These are phyloP conservation scores for Adrianichthys oophorus DNA, from an alignment of 2,797 vertebrate species.

Conservation along the genomic window DNA sequence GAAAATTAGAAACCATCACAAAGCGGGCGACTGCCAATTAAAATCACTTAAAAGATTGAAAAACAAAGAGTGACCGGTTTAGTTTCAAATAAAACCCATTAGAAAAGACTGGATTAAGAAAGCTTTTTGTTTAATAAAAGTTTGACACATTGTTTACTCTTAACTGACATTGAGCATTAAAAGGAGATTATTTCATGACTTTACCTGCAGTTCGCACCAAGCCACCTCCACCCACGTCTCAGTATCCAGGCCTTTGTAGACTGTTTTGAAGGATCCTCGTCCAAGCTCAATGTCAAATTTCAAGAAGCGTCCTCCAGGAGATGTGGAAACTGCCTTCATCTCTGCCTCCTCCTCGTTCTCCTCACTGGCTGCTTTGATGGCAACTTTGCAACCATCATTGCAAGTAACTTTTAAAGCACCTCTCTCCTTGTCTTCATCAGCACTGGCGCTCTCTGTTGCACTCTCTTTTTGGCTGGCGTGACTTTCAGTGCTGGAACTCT, in stretches of 20 bases:
- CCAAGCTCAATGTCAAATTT: conserved; percentile 98
- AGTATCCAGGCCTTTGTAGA: conserved; percentile 97
- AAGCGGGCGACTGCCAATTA: no score
- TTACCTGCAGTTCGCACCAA: conserved; percentile 98
- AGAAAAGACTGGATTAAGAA: no score
- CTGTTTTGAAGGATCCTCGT: conserved; percentile 96
- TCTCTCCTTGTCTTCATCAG: conserved; percentile 79
- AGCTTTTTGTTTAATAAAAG: no score
- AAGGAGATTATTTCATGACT: conserved; percentile 11
- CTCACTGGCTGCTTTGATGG: conserved; percentile 75
- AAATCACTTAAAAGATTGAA: no score
- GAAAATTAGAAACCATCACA: conserved; percentile 36
- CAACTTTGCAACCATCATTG: conserved; percentile 68
- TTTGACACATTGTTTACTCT: not conserved
- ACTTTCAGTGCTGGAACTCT: conserved; percentile 71
- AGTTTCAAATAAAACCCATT: no score
- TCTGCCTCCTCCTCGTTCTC: conserved; percentile 96
- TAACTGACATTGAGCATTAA: not conserved
- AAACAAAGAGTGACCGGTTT: no score
- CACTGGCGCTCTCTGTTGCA: conserved; percentile 70
- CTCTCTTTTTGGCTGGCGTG: conserved; percentile 65
- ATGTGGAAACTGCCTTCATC: conserved; percentile 96
- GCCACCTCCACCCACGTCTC: conserved; percentile 99
- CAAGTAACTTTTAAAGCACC: conserved; percentile 47
- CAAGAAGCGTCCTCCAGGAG: conserved; percentile 92